Evolutionary conservation across 2,113 vertebrate species (phyloP), one percentile per base, ranked within the genome.

Genomic region (Pycnonotus jocosus): DNA sequence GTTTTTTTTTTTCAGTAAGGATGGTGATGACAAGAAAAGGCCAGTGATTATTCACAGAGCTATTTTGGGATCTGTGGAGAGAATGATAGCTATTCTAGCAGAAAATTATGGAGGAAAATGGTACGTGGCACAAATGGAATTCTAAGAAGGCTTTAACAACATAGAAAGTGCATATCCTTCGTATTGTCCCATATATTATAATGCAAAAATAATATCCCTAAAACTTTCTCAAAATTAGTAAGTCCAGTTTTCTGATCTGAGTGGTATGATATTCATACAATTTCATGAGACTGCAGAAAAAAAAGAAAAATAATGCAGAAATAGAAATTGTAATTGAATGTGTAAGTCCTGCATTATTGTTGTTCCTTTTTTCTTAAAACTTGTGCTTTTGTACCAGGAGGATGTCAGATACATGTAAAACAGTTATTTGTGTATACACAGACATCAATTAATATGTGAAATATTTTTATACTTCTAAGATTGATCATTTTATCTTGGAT

Each of bases 31-130:
- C 94, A 98, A 98, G 96, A 98, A 91, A 45, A 98, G 98, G 33
- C 99, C 99, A 6, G 99, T 99, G 91, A 99, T 99, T 96, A 99
- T 99, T 97, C 99, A 99, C 64, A 98, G 98, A 40, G 99, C 99
- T 74, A 97, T 99, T 93, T 40, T 99, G 97, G 99, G 99, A 51
- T 99, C 99, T 4, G 98, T 99, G 95, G 99, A 99, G 97, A 98
- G 99, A 88, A 99, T 99, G 99, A 98, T 99, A 68, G 99, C 99
- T 86, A 99, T 99, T 92, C 98, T 99, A 62, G 98, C 98, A 6
- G 99, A 99, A 97, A 99, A 99, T 97, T 99, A 98, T 31, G 98
- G 98, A 31, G 99, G 99, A 17, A 99, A 99, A 97, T 99, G 99
- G 99, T 99, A 96, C 86, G 98, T 95, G 42, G 20, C 15, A 25